Conservation (phyloP, 2,113 vertebrate species). For the Actinemys pallida region DNA sequence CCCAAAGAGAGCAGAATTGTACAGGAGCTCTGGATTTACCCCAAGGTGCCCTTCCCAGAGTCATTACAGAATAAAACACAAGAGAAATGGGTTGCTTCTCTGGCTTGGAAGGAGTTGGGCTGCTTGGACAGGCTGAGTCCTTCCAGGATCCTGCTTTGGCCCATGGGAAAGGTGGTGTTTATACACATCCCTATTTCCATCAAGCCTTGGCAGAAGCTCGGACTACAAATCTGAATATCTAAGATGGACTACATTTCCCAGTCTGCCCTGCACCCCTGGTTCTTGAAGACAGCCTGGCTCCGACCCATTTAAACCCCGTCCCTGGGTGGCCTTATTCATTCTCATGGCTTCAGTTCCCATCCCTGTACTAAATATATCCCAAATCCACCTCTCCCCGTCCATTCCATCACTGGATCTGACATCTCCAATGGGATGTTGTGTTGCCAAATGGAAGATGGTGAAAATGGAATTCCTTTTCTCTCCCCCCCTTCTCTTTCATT, state of each 20-base stretch:
- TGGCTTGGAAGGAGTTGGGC: fast-evolving
- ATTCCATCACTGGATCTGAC: not conserved
- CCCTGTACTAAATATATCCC: not conserved
- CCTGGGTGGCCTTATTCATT: not conserved
- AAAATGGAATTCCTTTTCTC: not conserved
- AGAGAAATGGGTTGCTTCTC: not conserved
- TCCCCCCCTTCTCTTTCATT: not conserved
- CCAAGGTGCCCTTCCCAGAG: not conserved
- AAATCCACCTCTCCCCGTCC: not conserved
- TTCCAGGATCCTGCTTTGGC: fast-evolving
- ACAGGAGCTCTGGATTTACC: not conserved
- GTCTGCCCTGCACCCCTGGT: not conserved
- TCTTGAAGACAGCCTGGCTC: not conserved
- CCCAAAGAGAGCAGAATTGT: not conserved
- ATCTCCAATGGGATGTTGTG: not conserved
- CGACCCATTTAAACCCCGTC: no score
- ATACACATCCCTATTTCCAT: not conserved
- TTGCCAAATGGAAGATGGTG: not conserved
- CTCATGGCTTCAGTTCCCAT: not conserved
- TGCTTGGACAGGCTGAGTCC: not conserved
- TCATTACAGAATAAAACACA: not conserved
- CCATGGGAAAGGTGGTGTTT: fast-evolving
- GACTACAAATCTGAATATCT: not conserved
- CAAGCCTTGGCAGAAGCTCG: not conserved
- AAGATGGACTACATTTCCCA: not conserved